Base-by-base conservation (phyloP, 2,113 vertebrate species). In the Thalassoma bifasciatum region DNA sequence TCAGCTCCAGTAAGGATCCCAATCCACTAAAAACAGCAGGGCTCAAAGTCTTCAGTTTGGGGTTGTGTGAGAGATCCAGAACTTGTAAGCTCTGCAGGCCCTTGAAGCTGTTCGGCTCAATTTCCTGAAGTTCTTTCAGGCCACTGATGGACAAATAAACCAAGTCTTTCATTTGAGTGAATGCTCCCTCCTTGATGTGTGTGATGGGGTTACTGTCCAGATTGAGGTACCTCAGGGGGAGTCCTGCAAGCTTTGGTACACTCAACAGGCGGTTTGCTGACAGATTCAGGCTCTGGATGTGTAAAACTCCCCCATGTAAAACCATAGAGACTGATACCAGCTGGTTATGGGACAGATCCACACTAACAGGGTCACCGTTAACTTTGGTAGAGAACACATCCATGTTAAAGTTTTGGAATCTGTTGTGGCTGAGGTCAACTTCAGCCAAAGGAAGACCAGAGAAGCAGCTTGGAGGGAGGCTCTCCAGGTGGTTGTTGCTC, bases 381-480 rank as follows among this genome's bases (percentile, higher is more conserved):
- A 94, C 94, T 85, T 94, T 96, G 1, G 95, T 90, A 0, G 87
- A 70, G 67, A 99, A 97, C 54, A 94, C 23, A 0, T 94, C 93
- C 66, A 97, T 64, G 0, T 91, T 82, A 36, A 99, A 92, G 57
- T 95, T 93, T 9, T 63, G 88, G 56, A 99, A 95, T 49, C 47
- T 85, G 93, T 99, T 99, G 90, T 95, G 86, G 89, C 97, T 99
- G 36, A 99, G 92, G 83, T 99, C 96, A 17, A 98, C 91, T 1
- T 98, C 97, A 0, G 94, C 88, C 72, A 99, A 84, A 4, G 96
- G 96, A 1, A 96, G 95, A 58, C 94, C 95, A 21, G 94, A 92
- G 89, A 99, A 98, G 72, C 93, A 95, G 4, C 93, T 89, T 0
- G 93, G 91, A 0, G 94, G 89, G 23, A 99, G 94, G 63, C 81